These are phyloP conservation scores for Toxonevra muliebris DNA, from an alignment of 2,888 invertebrate genomes.

Conservation along the genomic window DNA sequence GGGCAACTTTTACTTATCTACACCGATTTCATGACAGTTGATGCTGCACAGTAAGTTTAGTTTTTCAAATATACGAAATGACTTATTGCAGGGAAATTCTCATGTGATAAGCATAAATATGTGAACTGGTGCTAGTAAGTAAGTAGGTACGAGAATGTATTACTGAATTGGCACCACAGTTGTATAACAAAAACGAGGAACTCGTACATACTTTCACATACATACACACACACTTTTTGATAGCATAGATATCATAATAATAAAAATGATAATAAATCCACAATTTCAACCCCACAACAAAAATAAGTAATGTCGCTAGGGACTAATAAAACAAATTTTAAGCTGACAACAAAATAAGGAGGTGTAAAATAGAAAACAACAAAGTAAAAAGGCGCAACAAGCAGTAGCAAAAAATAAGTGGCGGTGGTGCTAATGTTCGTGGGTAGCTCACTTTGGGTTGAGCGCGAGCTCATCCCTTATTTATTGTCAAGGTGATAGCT, in stretches of 20 bases:
- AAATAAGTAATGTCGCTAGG: constrained; percentile 46
- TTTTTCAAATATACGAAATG: constrained; percentile 7
- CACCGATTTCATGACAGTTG: constrained; percentile 74
- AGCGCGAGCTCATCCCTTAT: constrained; percentile 36
- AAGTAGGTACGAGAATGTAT: constrained; percentile 7
- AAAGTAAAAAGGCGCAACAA: constrained; percentile 33
- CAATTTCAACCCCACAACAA: too few species aligned
- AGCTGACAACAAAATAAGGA: constrained; percentile 52
- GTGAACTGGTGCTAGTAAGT: background rate
- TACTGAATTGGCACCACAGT: too few species aligned
- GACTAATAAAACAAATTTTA: constrained; percentile 60
- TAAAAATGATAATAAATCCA: too few species aligned
- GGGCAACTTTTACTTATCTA: constrained; percentile 83
- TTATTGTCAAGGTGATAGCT: constrained; percentile 57
- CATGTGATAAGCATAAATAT: too few species aligned
- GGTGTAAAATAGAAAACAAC: constrained; percentile 42
- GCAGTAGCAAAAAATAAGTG: background rate
- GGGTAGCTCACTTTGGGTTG: background rate
- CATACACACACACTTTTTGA: too few species aligned
- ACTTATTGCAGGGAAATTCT: background rate
- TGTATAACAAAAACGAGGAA: too few species aligned
- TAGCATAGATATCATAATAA: too few species aligned
- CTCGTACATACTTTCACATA: too few species aligned
- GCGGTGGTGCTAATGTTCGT: constrained; percentile 9
- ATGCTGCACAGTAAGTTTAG: constrained; percentile 75